Percentiles rank a stretch among this genome's conserved stretches.
phyloP scores from a whole-genome alignment of 2,888 invertebrate genomes.

The Eristalinus sepulchralis region DNA sequence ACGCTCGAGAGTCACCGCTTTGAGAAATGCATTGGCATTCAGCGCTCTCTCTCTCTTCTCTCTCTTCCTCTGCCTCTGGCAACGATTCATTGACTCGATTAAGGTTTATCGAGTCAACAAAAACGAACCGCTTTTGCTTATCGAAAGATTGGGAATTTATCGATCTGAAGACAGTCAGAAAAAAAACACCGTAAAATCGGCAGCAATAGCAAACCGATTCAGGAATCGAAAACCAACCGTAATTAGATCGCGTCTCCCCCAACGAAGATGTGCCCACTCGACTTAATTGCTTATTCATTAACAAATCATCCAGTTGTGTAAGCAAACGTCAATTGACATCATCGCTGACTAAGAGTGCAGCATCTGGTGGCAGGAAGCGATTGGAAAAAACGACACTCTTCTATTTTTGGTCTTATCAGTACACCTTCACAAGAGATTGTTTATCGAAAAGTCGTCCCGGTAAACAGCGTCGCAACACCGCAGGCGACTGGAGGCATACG shows the following conservation, averaged over 20 bases:
- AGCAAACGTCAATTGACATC: conserved; percentile 59
- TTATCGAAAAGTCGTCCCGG: not conserved
- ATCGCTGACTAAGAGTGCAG: conserved; percentile 30
- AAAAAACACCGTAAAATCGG: not conserved
- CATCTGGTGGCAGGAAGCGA: not conserved
- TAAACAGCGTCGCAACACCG: not conserved
- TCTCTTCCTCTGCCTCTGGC: not conserved
- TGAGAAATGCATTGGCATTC: not conserved
- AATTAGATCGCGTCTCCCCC: not conserved
- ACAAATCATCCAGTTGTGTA: conserved; percentile 16
- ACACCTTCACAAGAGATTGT: not conserved
- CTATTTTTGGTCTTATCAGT: not conserved
- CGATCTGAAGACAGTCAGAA: not conserved
- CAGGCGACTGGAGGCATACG: not conserved
- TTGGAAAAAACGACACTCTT: not conserved
- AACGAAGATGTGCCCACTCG: not conserved
- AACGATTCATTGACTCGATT: conserved; percentile 20
- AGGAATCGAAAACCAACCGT: not conserved
- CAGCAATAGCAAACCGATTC: not conserved
- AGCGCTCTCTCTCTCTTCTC: no score
- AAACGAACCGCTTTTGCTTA: not conserved
- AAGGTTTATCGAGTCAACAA: not conserved
- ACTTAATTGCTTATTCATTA: not conserved
- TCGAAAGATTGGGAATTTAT: not conserved
- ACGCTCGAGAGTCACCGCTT: not conserved